phyloP scores from a whole-genome alignment of 2,797 vertebrate genomes.

The Helicolenus hilgendorfi region DNA sequence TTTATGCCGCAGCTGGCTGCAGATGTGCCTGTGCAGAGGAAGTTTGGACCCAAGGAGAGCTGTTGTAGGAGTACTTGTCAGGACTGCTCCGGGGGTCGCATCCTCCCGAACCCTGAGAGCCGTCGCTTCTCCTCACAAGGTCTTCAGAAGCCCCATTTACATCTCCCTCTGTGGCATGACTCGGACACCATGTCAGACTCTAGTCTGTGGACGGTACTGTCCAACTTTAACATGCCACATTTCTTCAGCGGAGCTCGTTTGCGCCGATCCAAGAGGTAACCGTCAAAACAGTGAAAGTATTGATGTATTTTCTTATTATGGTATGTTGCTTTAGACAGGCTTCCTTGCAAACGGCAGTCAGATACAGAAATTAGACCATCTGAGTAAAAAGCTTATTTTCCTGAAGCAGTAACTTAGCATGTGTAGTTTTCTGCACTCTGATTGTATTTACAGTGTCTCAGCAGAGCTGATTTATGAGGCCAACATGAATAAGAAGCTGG shows the following conservation, averaged over 20 bases:
- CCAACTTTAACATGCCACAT: slow-evolving; percentile 95
- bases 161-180: slow-evolving; percentile 78
- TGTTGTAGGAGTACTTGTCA: slow-evolving; percentile 42
- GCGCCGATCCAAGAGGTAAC: slow-evolving; percentile 96
- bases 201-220: slow-evolving; percentile 93
- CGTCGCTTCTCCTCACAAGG: slow-evolving; percentile 58
- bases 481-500: slow-evolving; percentile 54
- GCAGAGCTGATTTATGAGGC: slow-evolving; percentile 25
- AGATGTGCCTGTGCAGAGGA: slow-evolving; percentile 83
- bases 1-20: slow-evolving; percentile 85
- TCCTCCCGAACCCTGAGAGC: slow-evolving; percentile 33
- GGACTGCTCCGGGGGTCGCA: slow-evolving; percentile 46
- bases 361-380: not conserved
- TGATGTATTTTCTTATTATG: not conserved
- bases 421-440: not conserved
- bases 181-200: slow-evolving; percentile 92
- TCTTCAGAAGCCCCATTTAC: slow-evolving; percentile 63
- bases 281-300: not conserved
- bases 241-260: slow-evolving; percentile 93
- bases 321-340: not conserved
- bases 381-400: not conserved
- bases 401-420: not conserved
- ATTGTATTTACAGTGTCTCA: slow-evolving; percentile 20
- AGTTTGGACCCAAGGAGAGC: slow-evolving; percentile 63
- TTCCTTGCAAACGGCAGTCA: not conserved